Conservation (phyloP, 2,797 vertebrate genomes). For the Sphenopsis melanotis region DNA sequence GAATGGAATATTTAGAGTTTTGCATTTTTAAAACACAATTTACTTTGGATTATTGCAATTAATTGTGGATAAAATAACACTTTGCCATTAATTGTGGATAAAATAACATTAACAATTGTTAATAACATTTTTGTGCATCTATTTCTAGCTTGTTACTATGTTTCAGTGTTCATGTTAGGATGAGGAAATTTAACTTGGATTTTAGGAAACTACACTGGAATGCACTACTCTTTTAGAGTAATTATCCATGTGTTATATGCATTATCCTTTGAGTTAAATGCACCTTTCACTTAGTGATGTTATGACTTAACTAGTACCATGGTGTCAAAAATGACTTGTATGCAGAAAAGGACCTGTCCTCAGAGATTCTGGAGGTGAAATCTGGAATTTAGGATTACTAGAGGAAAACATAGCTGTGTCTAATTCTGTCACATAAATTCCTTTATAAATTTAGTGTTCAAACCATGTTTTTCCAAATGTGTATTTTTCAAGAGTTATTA, state of each 20-base stretch:
- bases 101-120: no score
- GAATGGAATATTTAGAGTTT: not conserved
- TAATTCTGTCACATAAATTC: not conserved
- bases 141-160: not conserved
- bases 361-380: not conserved
- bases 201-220: not conserved
- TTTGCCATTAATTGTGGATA: not conserved
- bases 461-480: not conserved
- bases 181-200: not conserved
- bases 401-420: not conserved
- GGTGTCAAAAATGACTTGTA: not conserved
- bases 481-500: not conserved
- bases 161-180: not conserved
- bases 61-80: not conserved
- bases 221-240: not conserved
- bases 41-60: not conserved
- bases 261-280: not conserved
- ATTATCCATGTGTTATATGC: not conserved
- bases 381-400: not conserved
- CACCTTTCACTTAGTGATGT: not conserved
- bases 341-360: not conserved
- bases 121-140: not conserved
- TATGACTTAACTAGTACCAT: not conserved
- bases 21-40: not conserved
- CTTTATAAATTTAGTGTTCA: not conserved